A percentile compares a stretch with the other conserved stretches of the same genome.
These are phyloP conservation scores for Grus americana DNA, from an alignment of 2,113 vertebrate genomes.

Conservation along the genomic window DNA sequence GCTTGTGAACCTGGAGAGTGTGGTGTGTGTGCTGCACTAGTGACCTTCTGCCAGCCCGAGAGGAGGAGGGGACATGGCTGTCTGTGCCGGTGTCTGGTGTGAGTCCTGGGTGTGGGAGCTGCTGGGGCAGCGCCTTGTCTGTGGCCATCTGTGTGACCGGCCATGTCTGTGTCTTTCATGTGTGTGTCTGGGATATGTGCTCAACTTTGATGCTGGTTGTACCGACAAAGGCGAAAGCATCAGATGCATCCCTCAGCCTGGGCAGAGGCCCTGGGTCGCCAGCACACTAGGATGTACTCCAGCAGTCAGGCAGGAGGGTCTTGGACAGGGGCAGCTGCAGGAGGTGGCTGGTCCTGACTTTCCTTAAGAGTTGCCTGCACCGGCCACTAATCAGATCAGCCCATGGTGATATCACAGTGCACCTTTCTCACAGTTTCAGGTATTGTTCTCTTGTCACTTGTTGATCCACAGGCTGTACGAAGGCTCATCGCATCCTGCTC, in stretches of 20 bases:
- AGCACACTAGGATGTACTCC: neutral
- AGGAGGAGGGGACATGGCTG: neutral
- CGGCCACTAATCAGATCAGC: neutral
- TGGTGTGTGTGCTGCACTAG: neutral
- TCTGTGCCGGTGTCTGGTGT: neutral
- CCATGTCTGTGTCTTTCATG: neutral
- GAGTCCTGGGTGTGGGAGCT: neutral
- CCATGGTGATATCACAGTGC: too few species aligned
- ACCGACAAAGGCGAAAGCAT: neutral
- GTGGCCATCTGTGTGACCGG: neutral
- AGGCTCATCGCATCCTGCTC: neutral
- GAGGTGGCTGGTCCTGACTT: neutral
- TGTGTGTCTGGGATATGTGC: neutral
- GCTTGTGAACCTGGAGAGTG: neutral
- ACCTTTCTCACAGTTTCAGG: neutral
- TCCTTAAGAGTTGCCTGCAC: neutral
- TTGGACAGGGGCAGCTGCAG: neutral
- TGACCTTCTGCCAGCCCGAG: neutral
- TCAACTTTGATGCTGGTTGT: neutral
- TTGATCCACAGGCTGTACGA: neutral
- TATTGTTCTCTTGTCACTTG: neutral
- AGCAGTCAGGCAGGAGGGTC: neutral
- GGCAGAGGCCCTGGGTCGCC: neutral
- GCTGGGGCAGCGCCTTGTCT: neutral
- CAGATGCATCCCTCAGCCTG: accelerated